These are phyloP conservation scores for Pelvicachromis taeniatus DNA, from an alignment of 2,113 vertebrate species.

Conservation along the genomic window DNA sequence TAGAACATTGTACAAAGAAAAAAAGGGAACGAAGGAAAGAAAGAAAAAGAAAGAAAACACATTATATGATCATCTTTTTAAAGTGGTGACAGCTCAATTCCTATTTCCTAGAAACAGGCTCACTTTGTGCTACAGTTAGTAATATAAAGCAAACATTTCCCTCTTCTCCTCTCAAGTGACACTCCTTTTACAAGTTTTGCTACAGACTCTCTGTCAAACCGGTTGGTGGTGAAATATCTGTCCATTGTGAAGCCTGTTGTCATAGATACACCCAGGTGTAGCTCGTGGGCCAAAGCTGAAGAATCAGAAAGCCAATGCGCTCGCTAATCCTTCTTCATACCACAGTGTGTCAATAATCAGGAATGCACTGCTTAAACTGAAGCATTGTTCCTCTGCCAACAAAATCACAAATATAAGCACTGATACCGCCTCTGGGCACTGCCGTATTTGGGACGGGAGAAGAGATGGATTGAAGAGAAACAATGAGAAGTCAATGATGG, in stretches of 20 bases:
- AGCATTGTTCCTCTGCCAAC: slow-evolving; percentile 66
- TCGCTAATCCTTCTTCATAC: slow-evolving; percentile 58
- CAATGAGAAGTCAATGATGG: slow-evolving; percentile 34
- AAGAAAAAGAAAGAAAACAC: neutral
- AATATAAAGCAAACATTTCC: slow-evolving; percentile 6
- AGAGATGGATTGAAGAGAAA: slow-evolving; percentile 35
- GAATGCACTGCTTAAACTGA: slow-evolving; percentile 64
- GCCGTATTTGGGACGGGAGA: slow-evolving; percentile 36
- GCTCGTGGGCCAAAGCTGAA: slow-evolving; percentile 32
- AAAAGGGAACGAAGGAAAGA: neutral
- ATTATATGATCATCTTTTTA: neutral
- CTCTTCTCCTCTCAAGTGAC: slow-evolving; percentile 1
- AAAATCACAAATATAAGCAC: slow-evolving; percentile 58
- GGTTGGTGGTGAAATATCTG: slow-evolving; percentile 74
- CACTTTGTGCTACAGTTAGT: neutral
- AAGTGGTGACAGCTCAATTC: neutral
- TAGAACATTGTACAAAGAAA: neutral
- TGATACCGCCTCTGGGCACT: slow-evolving; percentile 48
- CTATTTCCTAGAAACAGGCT: neutral
- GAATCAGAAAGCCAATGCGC: slow-evolving; percentile 61
- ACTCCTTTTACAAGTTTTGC: slow-evolving; percentile 35
- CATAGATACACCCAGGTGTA: slow-evolving; percentile 75
- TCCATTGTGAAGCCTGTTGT: slow-evolving; percentile 70
- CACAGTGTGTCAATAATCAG: slow-evolving; percentile 66
- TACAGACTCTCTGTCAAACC: slow-evolving; percentile 79